Conservation (phyloP, 2,797 vertebrate genomes). For the Yasuhikotakia modesta region DNA sequence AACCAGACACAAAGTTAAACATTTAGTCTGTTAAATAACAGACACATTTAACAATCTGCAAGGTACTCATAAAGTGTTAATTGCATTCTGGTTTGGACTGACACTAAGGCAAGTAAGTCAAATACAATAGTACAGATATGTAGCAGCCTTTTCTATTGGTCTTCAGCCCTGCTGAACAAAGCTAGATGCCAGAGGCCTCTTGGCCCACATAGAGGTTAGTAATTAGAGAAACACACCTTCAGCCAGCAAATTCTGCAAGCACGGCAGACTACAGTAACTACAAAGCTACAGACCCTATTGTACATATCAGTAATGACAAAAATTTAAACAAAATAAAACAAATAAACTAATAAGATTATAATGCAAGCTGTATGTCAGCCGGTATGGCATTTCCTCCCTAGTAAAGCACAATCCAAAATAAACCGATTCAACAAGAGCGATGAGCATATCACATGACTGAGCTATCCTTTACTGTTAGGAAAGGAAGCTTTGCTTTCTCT, state of each 20-base stretch:
- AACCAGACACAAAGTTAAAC: neutral
- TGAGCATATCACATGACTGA: constrained; percentile 65
- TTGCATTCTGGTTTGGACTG: too few relatives aligned
- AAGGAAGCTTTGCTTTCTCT: constrained; percentile 56
- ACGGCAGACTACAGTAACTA: neutral
- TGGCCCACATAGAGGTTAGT: constrained; percentile 60
- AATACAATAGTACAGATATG: constrained; percentile 64
- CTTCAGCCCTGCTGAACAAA: constrained; percentile 71
- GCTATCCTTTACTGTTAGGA: constrained; percentile 56
- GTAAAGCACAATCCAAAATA: constrained; percentile 36
- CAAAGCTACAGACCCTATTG: too few relatives aligned
- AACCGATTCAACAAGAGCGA: constrained; percentile 51
- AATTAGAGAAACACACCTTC: constrained; percentile 42
- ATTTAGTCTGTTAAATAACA: neutral
- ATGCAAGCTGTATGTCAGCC: constrained; percentile 40
- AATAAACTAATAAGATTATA: constrained; percentile 3
- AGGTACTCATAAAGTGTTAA: too few relatives aligned
- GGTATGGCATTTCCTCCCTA: constrained; percentile 53
- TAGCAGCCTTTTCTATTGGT: constrained; percentile 83
- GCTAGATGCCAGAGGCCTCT: constrained; percentile 62
- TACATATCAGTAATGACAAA: too few relatives aligned
- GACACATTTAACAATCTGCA: neutral
- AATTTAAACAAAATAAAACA: neutral
- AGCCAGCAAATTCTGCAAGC: constrained; percentile 1
- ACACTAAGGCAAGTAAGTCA: constrained; percentile 45